A percentile compares a stretch with the other conserved stretches of the same genome.
phyloP scores from a whole-genome alignment of 2,888 invertebrate species.

The Busseola fusca region DNA sequence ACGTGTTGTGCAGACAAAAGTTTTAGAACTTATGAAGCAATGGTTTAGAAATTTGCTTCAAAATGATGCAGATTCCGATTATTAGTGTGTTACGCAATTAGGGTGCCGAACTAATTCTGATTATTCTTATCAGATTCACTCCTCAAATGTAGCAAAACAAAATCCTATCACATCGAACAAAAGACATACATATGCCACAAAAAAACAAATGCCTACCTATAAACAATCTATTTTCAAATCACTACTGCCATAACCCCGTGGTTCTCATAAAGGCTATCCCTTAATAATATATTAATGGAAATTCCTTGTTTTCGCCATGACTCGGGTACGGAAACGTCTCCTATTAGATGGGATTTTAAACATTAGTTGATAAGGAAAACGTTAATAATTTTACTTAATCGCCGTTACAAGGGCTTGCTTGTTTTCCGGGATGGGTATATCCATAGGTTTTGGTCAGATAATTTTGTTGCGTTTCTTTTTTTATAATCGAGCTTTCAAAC shows the following conservation, averaged over 20 bases:
- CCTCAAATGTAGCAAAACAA: not conserved
- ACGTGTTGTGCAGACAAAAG: too few species aligned
- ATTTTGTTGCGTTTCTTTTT: not conserved
- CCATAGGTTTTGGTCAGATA: not conserved
- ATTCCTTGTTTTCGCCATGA: conserved; percentile 35
- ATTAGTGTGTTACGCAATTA: too few species aligned
- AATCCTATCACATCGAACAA: not conserved
- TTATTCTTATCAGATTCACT: not conserved
- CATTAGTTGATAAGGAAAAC: conserved; percentile 47
- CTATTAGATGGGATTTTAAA: conserved; percentile 44
- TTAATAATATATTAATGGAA: conserved; percentile 41
- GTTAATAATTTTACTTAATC: conserved; percentile 43
- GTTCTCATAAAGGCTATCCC: conserved; percentile 28
- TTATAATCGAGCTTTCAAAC: too few species aligned
- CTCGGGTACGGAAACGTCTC: conserved; percentile 49
- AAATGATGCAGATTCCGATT: too few species aligned
- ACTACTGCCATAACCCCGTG: conserved; percentile 13
- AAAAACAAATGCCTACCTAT: conserved; percentile 9
- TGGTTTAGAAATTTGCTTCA: too few species aligned
- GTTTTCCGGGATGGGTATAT: conserved; percentile 4
- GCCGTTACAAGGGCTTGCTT: conserved; percentile 13
- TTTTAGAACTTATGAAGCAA: too few species aligned
- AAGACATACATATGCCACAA: not conserved
- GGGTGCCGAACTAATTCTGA: too few species aligned
- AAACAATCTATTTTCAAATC: conserved; percentile 27